Evolutionary conservation across 2,797 vertebrate species (phyloP), one percentile per base, ranked within the genome.

Genomic region (Galaxias olidus): DNA sequence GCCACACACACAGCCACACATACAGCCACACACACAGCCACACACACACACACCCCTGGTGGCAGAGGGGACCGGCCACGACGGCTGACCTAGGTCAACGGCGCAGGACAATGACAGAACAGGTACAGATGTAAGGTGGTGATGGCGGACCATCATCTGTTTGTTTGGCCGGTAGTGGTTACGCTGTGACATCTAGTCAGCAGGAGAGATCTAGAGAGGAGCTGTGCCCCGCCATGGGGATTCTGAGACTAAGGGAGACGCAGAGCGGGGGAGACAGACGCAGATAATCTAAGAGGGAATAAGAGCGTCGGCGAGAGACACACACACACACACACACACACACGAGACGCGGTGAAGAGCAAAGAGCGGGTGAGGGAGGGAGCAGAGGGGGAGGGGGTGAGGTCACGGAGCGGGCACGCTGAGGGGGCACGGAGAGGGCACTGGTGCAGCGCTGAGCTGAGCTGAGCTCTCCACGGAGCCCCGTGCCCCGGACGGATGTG

Each of bases 401-500:
- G 86, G 86, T 89, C 84, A 85, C 68, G 8, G 15, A 85, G 79
- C 80, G 86, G 86, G 66, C 86, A 88, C 78, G 73, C 61, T 54
- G 80, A 79, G 82, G 69, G 78, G 79, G 83, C 83, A 87, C 19
- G 69, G 70, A 60, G 88, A 89, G 84, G 87, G 88, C 84, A 87
- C 77, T 41, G 76, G 69, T 71, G 78, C 73, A 78, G 71, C 70
- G 61, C 75, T 42, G 81, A 30, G 30, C 75, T 42, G 81, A 30
- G 30, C 15, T 19, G 65, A 71, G 79, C 77, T 87, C 79, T 79
- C 18, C n/a, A 51, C n/a, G n/a, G n/a, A n/a, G n/a, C n/a, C n/a
- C n/a, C n/a, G 30, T 3, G 30, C 30, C 2, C 30, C 6, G 30
- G 30, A 6, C 30, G 30, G 30, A 30, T 30, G 2, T 30, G 30